Evolutionary conservation across 2,113 vertebrate genomes (phyloP).

Genomic region (Trematocara macrostoma): DNA sequence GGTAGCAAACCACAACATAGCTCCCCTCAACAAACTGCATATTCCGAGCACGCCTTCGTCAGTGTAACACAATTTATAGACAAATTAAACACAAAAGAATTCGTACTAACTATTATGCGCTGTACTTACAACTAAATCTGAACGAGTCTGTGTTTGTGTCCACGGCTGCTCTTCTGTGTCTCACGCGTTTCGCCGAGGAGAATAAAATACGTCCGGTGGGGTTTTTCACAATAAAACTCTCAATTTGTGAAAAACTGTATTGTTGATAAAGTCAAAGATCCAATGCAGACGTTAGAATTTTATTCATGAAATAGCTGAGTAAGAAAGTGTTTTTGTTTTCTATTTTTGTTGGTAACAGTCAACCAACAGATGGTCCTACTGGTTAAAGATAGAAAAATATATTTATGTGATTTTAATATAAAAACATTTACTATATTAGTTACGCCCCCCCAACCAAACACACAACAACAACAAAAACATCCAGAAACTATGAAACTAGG

Average conservation of each 20-base stretch:
- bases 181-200: background rate
- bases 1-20: background rate
- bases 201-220: background rate
- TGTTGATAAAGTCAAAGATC: background rate
- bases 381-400: accelerated
- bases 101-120: background rate
- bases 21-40: accelerated
- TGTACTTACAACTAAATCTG: background rate
- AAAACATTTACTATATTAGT: background rate
- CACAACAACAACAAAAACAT: background rate
- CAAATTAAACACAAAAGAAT: background rate
- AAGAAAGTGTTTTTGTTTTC: accelerated
- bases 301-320: background rate
- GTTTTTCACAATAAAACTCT: accelerated
- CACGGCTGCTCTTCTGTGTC: accelerated
- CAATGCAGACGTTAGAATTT: background rate
- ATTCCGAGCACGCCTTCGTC: accelerated
- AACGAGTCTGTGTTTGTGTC: background rate
- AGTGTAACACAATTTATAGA: background rate
- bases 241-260: background rate
- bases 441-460: background rate
- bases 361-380: accelerated
- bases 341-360: background rate
- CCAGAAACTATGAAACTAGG: background rate
- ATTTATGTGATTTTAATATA: too few species aligned